These are phyloP conservation scores for Scotopteryx bipunctaria DNA, from an alignment of 2,888 invertebrate species.

Conservation along the genomic window DNA sequence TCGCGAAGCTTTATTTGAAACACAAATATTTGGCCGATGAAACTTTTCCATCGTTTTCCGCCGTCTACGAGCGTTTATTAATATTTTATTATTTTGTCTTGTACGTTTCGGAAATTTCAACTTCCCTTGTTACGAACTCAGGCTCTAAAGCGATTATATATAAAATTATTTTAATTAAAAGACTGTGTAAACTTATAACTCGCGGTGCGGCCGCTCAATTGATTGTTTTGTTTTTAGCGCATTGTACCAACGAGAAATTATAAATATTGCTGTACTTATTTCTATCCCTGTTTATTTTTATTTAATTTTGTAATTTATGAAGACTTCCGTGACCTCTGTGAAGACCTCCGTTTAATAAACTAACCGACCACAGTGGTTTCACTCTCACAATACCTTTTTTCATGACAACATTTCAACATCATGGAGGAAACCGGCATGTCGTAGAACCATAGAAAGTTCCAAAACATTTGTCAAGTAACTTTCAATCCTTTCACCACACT, in stretches of 20 bases:
- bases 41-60: constrained; percentile 66
- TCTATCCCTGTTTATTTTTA: no score
- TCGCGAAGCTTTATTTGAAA: constrained; percentile 79
- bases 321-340: no score
- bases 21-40: constrained; percentile 79
- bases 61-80: constrained; percentile 79
- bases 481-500: no score
- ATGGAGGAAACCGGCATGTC: no score
- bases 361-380: no score
- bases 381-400: no score
- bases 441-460: no score
- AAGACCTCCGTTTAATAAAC: no score
- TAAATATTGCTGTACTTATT: no score
- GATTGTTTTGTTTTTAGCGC: constrained; percentile 17
- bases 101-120: constrained; percentile 75
- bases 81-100: constrained; percentile 84
- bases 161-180: constrained; percentile 83
- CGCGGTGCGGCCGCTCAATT: constrained; percentile 20
- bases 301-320: no score
- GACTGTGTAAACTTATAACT: constrained; percentile 72
- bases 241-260: constrained; percentile 1
- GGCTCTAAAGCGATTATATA: constrained; percentile 81
- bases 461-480: no score
- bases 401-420: no score
- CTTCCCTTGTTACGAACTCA: constrained; percentile 78